A percentile compares a stretch with the other conserved stretches of the same genome.
Evolutionary conservation across 2,113 vertebrate genomes (phyloP).

Genomic region (Heteronetta atricapilla): DNA sequence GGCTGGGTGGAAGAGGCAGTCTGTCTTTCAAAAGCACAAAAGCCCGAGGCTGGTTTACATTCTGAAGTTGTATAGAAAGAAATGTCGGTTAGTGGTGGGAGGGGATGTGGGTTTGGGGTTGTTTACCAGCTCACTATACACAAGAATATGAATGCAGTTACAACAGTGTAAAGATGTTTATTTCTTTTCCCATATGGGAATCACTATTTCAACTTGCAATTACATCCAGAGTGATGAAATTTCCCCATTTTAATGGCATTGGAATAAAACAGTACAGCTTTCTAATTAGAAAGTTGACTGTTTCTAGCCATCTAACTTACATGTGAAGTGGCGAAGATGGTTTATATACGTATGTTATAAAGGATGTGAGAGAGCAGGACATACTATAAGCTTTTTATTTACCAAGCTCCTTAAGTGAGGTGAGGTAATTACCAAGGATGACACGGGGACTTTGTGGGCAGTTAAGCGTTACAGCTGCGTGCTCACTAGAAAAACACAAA

Average conservation of each 20-base stretch:
- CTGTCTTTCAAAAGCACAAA: neutral
- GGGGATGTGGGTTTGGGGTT: neutral
- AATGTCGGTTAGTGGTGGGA: neutral
- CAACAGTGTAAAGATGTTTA: neutral
- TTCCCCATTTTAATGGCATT: neutral
- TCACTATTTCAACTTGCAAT: neutral
- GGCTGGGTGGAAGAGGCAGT: neutral
- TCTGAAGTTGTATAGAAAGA: neutral
- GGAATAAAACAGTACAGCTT: neutral
- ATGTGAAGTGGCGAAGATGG: neutral
- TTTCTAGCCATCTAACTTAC: neutral
- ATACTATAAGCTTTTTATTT: neutral
- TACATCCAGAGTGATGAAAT: neutral
- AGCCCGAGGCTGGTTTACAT: neutral
- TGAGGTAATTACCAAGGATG: accelerated
- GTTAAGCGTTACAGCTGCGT: accelerated
- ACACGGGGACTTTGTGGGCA: accelerated
- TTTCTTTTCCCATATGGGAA: neutral
- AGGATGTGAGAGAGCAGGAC: neutral
- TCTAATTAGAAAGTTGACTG: neutral
- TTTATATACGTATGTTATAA: accelerated
- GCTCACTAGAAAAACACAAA: too few species aligned
- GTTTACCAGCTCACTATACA: neutral
- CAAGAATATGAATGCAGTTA: neutral
- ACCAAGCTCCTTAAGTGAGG: neutral